Evolutionary conservation across 2,797 vertebrate species (phyloP), one percentile per base, ranked within the genome.

Genomic region (Zalophus californianus): DNA sequence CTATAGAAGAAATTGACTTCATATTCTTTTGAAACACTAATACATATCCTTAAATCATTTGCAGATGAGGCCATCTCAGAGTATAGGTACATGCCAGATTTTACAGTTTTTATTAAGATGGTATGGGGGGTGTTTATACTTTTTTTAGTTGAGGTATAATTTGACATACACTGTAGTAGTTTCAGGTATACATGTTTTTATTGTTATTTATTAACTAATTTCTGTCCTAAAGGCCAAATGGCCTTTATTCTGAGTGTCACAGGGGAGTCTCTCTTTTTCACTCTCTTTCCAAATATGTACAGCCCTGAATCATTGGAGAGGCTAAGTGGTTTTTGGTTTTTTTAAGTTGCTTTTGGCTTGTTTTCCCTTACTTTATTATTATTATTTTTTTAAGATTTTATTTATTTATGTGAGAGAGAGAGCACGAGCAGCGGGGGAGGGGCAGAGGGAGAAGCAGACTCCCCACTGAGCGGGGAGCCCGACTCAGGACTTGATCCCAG

Each of bases 171-270:
- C 52, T 64, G 25, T 38, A 64, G 62, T 66, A 32, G 35, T 79
- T 90, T 79, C 25, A 66, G 60, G 48, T 95, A 70, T 48, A 35
- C 14, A 38, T 77, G 5, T 87, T 94, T 96, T 97, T 97, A 90
- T 88, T 95, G 72, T 16, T 16, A 66, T 18, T 96, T 98, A 0
- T 86, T 98, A 38, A 84, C 72, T 97, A 20, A 64, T 87, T 94
- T 56, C n/a, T 84, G 54, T 56, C 90, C 93, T 85, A 91, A 41
- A 84, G 54, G 54, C 62, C 90, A 82, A 94, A 50, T 35, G 48
- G 58, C 58, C 72, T 96, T 83, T 25, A 35, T 91, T 89, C 32
- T 94, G 21, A 82, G 44, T 12, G 64, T 68, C 48, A 64, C 29
- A 92, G 38, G 20, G 78, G 27, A 87, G 21, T 32, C 44, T 86